Conservation (phyloP, 2,797 vertebrate genomes). For the Valencia hispanica region DNA sequence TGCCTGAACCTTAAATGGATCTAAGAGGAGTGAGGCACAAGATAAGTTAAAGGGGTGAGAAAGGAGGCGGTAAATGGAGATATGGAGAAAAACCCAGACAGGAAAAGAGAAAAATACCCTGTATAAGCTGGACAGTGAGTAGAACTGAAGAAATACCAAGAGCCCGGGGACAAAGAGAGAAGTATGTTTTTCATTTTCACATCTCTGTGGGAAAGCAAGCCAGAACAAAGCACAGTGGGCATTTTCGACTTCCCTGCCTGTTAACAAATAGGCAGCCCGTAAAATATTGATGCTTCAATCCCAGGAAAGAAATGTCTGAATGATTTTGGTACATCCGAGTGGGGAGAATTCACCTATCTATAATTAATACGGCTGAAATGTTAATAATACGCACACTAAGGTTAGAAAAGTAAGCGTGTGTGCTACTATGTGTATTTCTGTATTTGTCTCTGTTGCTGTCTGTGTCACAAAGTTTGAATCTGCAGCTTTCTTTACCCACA, state of each 20-base stretch:
- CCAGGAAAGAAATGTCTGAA: constrained; percentile 76
- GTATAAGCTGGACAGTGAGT: constrained; percentile 28
- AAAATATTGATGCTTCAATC: constrained; percentile 81
- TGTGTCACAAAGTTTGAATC: constrained; percentile 9
- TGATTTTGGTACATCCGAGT: constrained; percentile 64
- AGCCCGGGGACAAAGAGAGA: constrained; percentile 23
- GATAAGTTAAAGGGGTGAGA: neutral
- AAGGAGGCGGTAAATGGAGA: neutral
- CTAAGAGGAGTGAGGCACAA: constrained; percentile 6
- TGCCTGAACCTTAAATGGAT: constrained; percentile 51
- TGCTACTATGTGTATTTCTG: constrained; percentile 5
- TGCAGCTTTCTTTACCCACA: neutral
- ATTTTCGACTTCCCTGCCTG: constrained; percentile 59
- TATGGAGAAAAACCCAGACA: neutral
- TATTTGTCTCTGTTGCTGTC: neutral
- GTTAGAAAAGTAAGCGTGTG: constrained; percentile 6
- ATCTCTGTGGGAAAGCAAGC: constrained; percentile 29
- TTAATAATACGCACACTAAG: constrained; percentile 62
- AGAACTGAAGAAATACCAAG: constrained; percentile 16
- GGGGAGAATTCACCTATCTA: constrained; percentile 67
- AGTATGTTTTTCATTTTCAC: constrained; percentile 42
- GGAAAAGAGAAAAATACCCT: constrained; percentile 5
- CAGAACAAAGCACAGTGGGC: constrained; percentile 27
- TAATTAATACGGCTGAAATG: constrained; percentile 77
- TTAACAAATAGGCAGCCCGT: constrained; percentile 72